Evolutionary conservation across 2,113 vertebrate species (phyloP).

Genomic region (Onychostruthus taczanowskii): DNA sequence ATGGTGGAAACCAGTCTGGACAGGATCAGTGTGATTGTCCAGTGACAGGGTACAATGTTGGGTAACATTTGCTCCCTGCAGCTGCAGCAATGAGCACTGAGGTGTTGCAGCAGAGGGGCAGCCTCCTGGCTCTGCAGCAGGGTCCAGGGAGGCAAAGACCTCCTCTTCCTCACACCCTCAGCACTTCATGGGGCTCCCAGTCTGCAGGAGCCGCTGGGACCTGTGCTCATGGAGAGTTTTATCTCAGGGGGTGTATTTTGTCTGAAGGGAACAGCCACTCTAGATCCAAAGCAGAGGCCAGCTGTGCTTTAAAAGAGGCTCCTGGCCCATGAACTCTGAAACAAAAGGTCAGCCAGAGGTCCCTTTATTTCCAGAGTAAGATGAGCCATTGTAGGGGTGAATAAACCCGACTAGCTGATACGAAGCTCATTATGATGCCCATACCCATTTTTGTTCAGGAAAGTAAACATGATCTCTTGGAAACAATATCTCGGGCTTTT

Average conservation of each 20-base stretch:
- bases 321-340: slow-evolving; percentile 16
- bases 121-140: neutral
- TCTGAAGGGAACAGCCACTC: neutral
- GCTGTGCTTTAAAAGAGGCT: neutral
- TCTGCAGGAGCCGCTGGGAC: neutral
- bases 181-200: neutral
- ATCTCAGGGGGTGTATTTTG: neutral
- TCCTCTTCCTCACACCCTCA: neutral
- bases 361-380: slow-evolving; percentile 54
- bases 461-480: slow-evolving; percentile 61
- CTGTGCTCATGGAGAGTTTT: neutral
- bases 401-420: slow-evolving; percentile 48
- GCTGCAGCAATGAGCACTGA: neutral
- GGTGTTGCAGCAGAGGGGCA: neutral
- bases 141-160: neutral
- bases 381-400: slow-evolving; percentile 34
- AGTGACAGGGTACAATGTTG: neutral
- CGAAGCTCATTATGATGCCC: slow-evolving; percentile 38
- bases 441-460: slow-evolving; percentile 24
- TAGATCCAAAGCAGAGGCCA: neutral
- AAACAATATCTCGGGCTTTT: slow-evolving; percentile 61
- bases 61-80: neutral
- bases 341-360: slow-evolving; percentile 39
- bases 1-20: neutral
- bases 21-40: neutral